These are phyloP conservation scores for Anas bahamensis DNA, from an alignment of 2,797 vertebrate genomes.

Conservation along the genomic window DNA sequence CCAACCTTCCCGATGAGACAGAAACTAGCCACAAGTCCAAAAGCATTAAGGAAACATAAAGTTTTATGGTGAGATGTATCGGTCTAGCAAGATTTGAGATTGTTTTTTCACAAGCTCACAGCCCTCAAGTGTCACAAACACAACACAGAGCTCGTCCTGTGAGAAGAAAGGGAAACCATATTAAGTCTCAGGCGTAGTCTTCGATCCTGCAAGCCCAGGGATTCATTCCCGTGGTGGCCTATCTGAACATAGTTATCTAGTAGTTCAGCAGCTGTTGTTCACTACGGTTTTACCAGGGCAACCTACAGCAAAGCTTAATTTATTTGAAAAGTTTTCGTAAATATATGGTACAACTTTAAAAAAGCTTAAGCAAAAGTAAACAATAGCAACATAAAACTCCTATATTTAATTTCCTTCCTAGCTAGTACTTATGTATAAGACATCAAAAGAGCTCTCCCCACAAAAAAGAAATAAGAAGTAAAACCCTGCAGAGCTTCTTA, in stretches of 20 bases:
- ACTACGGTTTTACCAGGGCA: neutral
- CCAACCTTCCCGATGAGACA: neutral
- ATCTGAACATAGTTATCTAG: neutral
- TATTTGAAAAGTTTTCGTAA: neutral
- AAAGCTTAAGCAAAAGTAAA: neutral
- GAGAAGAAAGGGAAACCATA: neutral
- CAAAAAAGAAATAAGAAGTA: accelerated
- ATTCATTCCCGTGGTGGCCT: neutral
- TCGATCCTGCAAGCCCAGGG: neutral
- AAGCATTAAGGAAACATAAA: neutral
- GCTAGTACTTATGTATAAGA: neutral
- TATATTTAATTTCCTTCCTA: neutral
- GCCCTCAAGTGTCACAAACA: neutral
- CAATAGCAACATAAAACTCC: neutral
- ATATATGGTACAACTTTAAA: neutral
- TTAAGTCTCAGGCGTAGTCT: neutral
- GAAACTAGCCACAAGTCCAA: neutral
- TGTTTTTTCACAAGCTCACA: neutral
- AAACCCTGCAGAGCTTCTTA: neutral
- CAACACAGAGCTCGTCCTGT: neutral
- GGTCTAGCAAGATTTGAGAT: neutral
- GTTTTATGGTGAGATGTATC: neutral
- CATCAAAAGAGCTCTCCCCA: neutral
- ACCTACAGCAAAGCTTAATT: neutral
- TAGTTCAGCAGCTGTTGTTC: neutral